Evolutionary conservation across 2,888 invertebrate species (phyloP), one percentile per base, ranked within the genome.

Genomic region (Drosophila anomalipes): DNA sequence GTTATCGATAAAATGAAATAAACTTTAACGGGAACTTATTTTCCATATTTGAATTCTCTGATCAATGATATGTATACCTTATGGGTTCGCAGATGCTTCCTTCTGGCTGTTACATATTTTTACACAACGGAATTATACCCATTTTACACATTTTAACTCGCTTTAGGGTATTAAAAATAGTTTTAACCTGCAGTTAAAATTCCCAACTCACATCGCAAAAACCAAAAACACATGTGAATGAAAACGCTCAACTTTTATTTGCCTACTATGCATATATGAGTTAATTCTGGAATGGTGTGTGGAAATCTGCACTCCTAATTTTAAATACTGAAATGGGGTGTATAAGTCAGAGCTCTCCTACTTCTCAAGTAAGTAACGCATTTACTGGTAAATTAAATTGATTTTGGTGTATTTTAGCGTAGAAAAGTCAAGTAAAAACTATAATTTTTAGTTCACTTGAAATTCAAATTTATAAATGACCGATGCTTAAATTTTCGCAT

Each of bases 151-250:
- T 44, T 44, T 3, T 6, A 3, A 22, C 14, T 44, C 44, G 12
- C 3, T 1, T 12, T 1, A 22, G 12, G 22, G 44, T 22, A 44
- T 22, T 28, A 6, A 22, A 28, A 52, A 7, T 35, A 35, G 35
- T 28, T 70, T 56, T 47, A 51, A 28, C 57, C 64, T 62, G 58
- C 52, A 65, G 52, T 62, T 62, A 19, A 59, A 47, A 53, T 62
- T 37, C 62, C 12, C 26, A 14, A 37, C 54, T 53, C 65, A 59
- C 49, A 61, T 61, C 26, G 39, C 49, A 49, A 61, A 44, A 37
- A 19, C 19, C 37, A 37, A 19, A 37, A 37, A 19, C 65, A 62
- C 28, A 66, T 51, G 54, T 62, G 39, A 32, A 54, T 47, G 33
- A 22, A 22, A 22, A 2, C 30, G 60, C 44, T 65, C 33, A 44